Conservation (phyloP, 2,113 vertebrate species). For the Cygnus buccinator region DNA sequence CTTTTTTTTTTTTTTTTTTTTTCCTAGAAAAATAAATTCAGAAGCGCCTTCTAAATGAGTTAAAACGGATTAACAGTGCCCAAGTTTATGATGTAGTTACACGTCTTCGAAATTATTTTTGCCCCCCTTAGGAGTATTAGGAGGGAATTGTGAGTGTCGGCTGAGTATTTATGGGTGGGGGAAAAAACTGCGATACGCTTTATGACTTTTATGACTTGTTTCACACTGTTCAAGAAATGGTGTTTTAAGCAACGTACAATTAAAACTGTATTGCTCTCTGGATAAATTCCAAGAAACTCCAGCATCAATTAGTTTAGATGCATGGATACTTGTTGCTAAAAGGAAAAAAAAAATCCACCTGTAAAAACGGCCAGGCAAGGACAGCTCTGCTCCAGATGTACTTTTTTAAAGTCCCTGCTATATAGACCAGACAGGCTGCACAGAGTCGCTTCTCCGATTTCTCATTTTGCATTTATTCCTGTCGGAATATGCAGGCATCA, state of each 20-base stretch:
- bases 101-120: slow-evolving; percentile 36
- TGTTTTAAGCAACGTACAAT: slow-evolving; percentile 77
- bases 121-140: slow-evolving; percentile 37
- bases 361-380: not conserved
- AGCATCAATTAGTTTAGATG: slow-evolving; percentile 66
- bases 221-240: slow-evolving; percentile 74
- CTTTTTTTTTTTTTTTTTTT: not conserved
- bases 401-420: not conserved
- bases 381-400: not conserved
- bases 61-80: slow-evolving; percentile 53
- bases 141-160: slow-evolving; percentile 34
- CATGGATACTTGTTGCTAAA: slow-evolving; percentile 75
- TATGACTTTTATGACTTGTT: slow-evolving; percentile 74
- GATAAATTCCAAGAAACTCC: slow-evolving; percentile 70
- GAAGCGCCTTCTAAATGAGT: slow-evolving; percentile 23
- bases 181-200: slow-evolving; percentile 14
- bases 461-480: not conserved
- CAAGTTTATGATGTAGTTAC: slow-evolving; percentile 44
- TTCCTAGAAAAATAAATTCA: not conserved
- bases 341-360: not conserved
- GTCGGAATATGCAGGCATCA: not conserved
- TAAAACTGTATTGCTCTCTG: slow-evolving; percentile 72
- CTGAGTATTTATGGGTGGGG: slow-evolving; percentile 28
- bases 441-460: not conserved
- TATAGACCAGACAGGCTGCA: not conserved